Conservation (phyloP, 2,888 invertebrate species). For the Cerastoderma edule region DNA sequence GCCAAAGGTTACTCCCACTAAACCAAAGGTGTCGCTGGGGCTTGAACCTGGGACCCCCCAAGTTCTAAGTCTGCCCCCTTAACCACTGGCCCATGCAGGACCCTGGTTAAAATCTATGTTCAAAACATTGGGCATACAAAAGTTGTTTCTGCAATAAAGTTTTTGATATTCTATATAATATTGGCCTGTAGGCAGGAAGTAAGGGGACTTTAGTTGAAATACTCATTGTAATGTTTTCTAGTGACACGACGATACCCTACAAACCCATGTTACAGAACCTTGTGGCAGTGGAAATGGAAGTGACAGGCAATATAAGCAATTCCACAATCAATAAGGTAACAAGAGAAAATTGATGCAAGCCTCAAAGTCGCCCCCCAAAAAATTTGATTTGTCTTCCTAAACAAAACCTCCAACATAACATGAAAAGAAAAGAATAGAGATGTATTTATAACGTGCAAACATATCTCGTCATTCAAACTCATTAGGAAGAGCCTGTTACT, state of each 20-base stretch:
- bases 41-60: too few species aligned
- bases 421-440: background rate
- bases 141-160: background rate
- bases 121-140: background rate
- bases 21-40: too few species aligned
- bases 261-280: constrained; percentile 35
- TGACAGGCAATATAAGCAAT: background rate
- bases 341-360: background rate
- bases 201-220: too few species aligned
- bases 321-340: background rate
- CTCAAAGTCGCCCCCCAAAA: too few species aligned
- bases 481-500: background rate
- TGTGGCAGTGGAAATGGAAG: constrained; percentile 6
- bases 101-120: background rate
- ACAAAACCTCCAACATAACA: background rate
- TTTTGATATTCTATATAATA: too few species aligned
- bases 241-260: constrained; percentile 11
- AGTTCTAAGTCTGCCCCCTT: too few species aligned
- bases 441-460: background rate
- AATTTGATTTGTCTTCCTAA: background rate
- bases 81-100: background rate
- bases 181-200: background rate
- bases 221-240: background rate
- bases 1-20: too few species aligned
- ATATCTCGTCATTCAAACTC: background rate